phyloP scores from a whole-genome alignment of 1,140 invertebrate genomes.

The Anthonomus grandis region DNA sequence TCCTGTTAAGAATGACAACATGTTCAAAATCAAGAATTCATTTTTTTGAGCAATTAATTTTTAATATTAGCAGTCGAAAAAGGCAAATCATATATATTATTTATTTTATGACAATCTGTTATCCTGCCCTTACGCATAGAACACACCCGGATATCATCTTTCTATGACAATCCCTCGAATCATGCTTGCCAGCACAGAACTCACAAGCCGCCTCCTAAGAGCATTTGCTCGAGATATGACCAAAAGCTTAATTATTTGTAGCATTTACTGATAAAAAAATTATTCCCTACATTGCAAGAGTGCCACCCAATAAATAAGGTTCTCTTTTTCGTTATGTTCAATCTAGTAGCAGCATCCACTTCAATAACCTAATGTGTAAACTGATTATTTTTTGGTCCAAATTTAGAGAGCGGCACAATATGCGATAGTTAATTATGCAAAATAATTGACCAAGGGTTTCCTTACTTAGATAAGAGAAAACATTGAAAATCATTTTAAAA shows the following conservation, averaged over 20 bases:
- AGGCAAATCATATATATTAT: no score
- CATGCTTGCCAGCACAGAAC: background rate
- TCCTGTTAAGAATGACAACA: no score
- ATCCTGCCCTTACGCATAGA: no score
- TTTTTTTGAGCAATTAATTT: no score
- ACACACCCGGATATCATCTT: no score
- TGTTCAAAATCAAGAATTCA: no score
- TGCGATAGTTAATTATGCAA: background rate
- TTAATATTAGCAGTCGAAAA: no score
- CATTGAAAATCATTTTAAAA: background rate
- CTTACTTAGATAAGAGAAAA: background rate
- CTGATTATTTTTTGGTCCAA: background rate
- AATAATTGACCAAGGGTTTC: background rate
- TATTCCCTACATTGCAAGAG: background rate
- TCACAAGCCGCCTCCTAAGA: background rate
- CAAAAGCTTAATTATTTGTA: slow-evolving; percentile 1
- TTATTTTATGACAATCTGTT: no score
- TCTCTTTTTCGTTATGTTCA: background rate
- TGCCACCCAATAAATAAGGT: background rate
- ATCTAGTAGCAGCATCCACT: background rate
- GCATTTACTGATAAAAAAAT: background rate
- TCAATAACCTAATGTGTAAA: background rate
- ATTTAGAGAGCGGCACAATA: background rate
- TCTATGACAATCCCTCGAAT: no score
- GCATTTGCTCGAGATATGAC: background rate